Conservation (phyloP, 1,140 invertebrate genomes). For the Eupeodes corollae region DNA sequence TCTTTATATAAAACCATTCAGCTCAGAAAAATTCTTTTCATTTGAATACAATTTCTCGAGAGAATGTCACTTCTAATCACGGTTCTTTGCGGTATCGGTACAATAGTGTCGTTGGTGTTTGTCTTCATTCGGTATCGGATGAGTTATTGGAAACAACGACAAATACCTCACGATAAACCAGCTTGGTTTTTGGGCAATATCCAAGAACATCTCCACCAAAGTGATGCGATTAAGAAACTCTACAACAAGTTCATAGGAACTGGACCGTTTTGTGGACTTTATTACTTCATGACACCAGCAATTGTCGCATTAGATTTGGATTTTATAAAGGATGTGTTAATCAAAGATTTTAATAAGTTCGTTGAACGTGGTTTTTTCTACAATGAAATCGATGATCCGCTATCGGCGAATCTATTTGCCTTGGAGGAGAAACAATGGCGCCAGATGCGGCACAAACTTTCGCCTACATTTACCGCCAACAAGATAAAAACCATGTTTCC, state of each 20-base stretch:
- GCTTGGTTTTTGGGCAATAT: constrained; percentile 32
- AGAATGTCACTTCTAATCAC: not conserved
- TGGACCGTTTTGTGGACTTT: constrained; percentile 21
- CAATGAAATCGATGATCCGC: constrained; percentile 34
- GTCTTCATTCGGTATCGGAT: constrained; percentile 15
- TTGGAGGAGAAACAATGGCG: constrained; percentile 39
- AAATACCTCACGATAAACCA: constrained; percentile 34
- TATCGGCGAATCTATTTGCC: constrained; percentile 26
- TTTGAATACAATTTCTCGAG: not conserved
- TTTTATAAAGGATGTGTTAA: constrained; percentile 41
- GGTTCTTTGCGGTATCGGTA: constrained; percentile 11
- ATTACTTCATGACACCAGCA: constrained; percentile 11
- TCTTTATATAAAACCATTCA: no score
- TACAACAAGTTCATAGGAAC: constrained; percentile 19
- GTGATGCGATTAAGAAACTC: constrained; percentile 12
- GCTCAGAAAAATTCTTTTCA: no score
- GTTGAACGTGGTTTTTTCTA: constrained; percentile 38
- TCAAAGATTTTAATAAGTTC: constrained; percentile 47
- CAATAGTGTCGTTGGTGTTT: constrained; percentile 11
- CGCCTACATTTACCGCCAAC: constrained; percentile 42
- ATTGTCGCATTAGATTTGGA: constrained; percentile 17
- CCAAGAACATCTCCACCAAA: constrained; percentile 9
- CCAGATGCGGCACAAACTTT: constrained; percentile 37
- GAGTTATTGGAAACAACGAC: constrained; percentile 35
- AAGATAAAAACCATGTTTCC: constrained; percentile 47